Conservation (phyloP, 2,113 vertebrate species). For the Nematolebias whitei region DNA sequence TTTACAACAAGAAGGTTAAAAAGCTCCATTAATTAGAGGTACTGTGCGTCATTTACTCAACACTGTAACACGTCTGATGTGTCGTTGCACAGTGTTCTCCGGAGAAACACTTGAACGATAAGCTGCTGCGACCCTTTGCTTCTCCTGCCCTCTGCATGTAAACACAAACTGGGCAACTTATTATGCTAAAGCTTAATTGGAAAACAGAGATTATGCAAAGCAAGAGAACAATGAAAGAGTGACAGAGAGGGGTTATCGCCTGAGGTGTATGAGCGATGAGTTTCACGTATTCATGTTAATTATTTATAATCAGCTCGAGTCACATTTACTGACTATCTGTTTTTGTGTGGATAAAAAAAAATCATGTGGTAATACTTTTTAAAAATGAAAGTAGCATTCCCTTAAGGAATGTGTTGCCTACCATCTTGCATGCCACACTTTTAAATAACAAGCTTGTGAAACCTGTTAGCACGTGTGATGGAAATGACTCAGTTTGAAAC, state of each 20-base stretch:
- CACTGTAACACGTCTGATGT: slow-evolving; percentile 2
- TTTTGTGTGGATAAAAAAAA: background rate
- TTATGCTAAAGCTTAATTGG: slow-evolving; percentile 58
- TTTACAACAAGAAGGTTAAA: slow-evolving; percentile 24
- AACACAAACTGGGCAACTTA: slow-evolving; percentile 31
- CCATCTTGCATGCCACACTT: no score
- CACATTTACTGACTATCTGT: background rate
- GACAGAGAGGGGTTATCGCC: slow-evolving; percentile 27
- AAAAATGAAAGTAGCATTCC: no score
- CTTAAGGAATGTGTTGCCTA: no score
- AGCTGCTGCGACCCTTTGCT: slow-evolving; percentile 27
- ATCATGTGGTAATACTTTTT: background rate
- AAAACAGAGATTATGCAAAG: slow-evolving; percentile 62
- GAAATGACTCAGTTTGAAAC: no score
- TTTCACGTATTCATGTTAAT: slow-evolving; percentile 16
- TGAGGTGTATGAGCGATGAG: slow-evolving; percentile 1
- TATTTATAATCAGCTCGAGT: background rate
- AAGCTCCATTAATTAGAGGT: slow-evolving; percentile 23
- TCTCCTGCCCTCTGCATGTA: slow-evolving; percentile 29
- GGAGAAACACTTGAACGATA: slow-evolving; percentile 6
- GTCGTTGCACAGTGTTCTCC: background rate
- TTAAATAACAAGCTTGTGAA: no score
- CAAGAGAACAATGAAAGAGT: slow-evolving; percentile 44
- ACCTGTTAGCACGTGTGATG: no score
- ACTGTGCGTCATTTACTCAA: background rate